These are phyloP conservation scores for Pectinophora gossypiella DNA, from an alignment of 1,140 invertebrate genomes.

Conservation along the genomic window DNA sequence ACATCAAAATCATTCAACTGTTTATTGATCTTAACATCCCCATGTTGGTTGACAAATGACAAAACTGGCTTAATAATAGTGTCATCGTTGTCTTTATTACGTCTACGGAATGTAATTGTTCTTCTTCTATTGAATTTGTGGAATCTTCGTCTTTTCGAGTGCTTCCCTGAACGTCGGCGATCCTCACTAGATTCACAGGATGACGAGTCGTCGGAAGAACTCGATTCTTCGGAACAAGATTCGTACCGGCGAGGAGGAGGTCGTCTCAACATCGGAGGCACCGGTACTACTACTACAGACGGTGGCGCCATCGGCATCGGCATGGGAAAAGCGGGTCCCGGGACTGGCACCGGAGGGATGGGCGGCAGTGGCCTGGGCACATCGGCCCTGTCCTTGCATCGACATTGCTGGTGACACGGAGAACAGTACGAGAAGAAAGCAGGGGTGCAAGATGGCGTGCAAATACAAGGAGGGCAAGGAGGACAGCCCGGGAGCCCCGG, in stretches of 20 bases:
- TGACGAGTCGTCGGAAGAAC: neutral
- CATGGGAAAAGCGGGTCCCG: constrained; percentile 19
- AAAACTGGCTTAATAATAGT: too few species aligned
- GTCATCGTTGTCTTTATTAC: too few species aligned
- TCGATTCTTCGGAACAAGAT: neutral
- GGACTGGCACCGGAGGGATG: constrained; percentile 11
- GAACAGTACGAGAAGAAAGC: constrained; percentile 58
- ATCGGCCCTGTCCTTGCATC: constrained; percentile 26
- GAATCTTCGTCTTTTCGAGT: too few species aligned
- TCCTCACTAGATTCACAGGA: neutral
- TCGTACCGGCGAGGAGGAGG: neutral
- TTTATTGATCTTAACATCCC: too few species aligned
- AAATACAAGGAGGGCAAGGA: constrained; percentile 49
- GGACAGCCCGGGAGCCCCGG: constrained; percentile 29
- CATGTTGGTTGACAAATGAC: too few species aligned
- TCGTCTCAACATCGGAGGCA: neutral
- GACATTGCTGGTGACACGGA: constrained; percentile 49
- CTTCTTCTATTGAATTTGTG: too few species aligned
- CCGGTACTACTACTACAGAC: neutral
- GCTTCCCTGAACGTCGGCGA: too few species aligned
- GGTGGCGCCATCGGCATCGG: constrained; percentile 3
- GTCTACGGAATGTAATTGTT: too few species aligned
- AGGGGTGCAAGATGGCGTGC: constrained; percentile 47
- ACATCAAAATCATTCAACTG: too few species aligned
- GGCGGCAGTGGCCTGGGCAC: constrained; percentile 25